Percentiles rank a stretch among this genome's conserved stretches.
Evolutionary conservation across 2,113 vertebrate genomes (phyloP).

Genomic region (Dromiciops gliroides): DNA sequence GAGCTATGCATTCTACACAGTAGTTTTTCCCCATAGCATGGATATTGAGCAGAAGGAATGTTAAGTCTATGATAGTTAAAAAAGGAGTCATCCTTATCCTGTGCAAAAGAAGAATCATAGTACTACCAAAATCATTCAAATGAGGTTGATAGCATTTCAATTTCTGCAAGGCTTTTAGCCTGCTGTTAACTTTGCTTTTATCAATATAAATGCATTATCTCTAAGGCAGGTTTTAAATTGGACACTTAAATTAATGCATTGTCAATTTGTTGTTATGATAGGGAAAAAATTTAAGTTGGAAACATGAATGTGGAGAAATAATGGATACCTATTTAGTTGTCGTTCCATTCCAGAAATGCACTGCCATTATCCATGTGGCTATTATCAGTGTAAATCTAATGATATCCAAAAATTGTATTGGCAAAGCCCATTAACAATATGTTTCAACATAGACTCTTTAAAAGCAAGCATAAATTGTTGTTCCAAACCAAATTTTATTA

Average conservation of each 20-base stretch:
- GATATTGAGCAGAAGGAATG: neutral
- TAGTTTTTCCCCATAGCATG: neutral
- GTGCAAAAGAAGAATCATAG: slow-evolving; percentile 49
- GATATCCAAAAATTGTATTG: slow-evolving; percentile 70
- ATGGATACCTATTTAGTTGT: slow-evolving; percentile 71
- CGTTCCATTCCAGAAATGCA: slow-evolving; percentile 70
- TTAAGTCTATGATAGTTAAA: slow-evolving; percentile 35
- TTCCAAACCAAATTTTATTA: slow-evolving; percentile 70
- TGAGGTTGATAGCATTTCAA: slow-evolving; percentile 68
- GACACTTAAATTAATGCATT: slow-evolving; percentile 83
- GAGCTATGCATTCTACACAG: neutral
- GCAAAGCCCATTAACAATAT: slow-evolving; percentile 80
- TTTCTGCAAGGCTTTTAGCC: slow-evolving; percentile 77
- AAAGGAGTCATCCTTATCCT: slow-evolving; percentile 21
- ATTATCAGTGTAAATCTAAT: slow-evolving; percentile 76
- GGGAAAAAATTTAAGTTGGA: slow-evolving; percentile 79
- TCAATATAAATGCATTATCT: slow-evolving; percentile 76
- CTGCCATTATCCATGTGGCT: slow-evolving; percentile 53
- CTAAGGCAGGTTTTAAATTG: slow-evolving; percentile 76
- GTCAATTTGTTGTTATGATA: slow-evolving; percentile 79
- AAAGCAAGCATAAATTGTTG: slow-evolving; percentile 70
- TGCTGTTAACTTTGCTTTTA: slow-evolving; percentile 77
- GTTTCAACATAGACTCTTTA: slow-evolving; percentile 80
- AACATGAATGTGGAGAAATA: slow-evolving; percentile 69
- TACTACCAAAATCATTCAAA: slow-evolving; percentile 66